Evolutionary conservation across 2,797 vertebrate genomes (phyloP), one percentile per base, ranked within the genome.

Genomic region (Pampus argenteus): DNA sequence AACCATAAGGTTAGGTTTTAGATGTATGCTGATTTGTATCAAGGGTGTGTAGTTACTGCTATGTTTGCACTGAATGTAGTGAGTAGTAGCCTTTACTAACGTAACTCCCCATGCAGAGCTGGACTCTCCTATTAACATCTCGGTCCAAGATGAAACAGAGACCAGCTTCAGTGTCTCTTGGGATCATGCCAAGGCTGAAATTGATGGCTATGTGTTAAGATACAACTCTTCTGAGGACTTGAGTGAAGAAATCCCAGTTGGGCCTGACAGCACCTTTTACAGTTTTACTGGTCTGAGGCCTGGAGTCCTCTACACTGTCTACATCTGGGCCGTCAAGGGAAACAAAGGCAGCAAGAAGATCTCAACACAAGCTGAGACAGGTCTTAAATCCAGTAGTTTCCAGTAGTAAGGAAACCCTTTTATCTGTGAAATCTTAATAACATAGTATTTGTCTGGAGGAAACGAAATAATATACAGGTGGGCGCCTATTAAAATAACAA

Each of bases 241-340:
- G 54, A 85, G 84, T 66, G 76, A 28, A 49, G 94, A 96, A 58
- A 81, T 93, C n/a, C 77, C 75, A 0, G 62, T 96, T 48, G 88
- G 85, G 31, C 76, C 93, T 71, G 92, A 93, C 17, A 89, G 81
- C 75, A 89, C 52, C 63, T 84, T 90, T 66, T 82, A 93, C 34
- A 72, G 55, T 23, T 86, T 96, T 75, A 93, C 66, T 5, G 93
- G 83, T 48, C 82, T 96, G 76, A 94, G 67, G 82, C 94, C 95
- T 0, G 95, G 94, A 3, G 66, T 80, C 52, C 65, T 94, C 76
- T 95, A 96, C 36, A 77, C 85, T 0, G 87, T 96, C 61, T 77
- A 88, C 9, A 59, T 96, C 74, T 95, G 94, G 95, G 95, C 95
- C 59, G 70, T 94, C 74, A 96, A 93, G 65, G 94, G 94, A 40